Evolutionary conservation across 2,113 vertebrate genomes (phyloP).

Genomic region (Labrus mixtus): DNA sequence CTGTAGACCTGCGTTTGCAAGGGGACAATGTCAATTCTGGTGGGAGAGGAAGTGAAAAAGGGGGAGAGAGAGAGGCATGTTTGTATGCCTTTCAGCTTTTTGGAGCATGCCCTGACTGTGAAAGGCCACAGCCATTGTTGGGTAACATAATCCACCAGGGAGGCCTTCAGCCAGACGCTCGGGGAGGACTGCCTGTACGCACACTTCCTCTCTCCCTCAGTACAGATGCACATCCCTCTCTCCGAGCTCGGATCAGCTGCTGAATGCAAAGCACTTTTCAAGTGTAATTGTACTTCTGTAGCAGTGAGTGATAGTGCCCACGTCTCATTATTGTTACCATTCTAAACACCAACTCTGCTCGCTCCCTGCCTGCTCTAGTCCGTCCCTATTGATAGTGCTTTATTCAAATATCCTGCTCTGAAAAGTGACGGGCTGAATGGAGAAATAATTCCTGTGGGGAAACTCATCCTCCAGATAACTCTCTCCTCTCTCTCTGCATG

Average conservation of each 20-base stretch:
- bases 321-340: conserved; percentile 37
- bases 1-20: conserved; percentile 47
- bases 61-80: conserved; percentile 51
- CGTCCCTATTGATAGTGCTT: conserved; percentile 17
- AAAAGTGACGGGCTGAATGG: conserved; percentile 6
- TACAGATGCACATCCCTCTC: conserved; percentile 60
- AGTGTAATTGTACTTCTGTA: conserved; percentile 40
- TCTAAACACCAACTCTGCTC: conserved; percentile 31
- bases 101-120: conserved; percentile 70
- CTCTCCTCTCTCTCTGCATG: conserved; percentile 11
- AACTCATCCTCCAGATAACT: conserved; percentile 29
- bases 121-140: conserved; percentile 77
- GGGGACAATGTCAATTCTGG: conserved; percentile 53
- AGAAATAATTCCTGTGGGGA: conserved; percentile 37
- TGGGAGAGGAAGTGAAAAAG: conserved; percentile 39
- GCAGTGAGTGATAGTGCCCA: conserved; percentile 14
- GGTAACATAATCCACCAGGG: conserved; percentile 78
- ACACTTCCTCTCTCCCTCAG: conserved; percentile 27
- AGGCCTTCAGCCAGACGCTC: conserved; percentile 68
- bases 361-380: conserved; percentile 31
- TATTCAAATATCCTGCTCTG: conserved; percentile 14
- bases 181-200: conserved; percentile 50
- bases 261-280: conserved; percentile 62
- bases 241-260: conserved; percentile 52
- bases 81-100: conserved; percentile 71